Evolutionary conservation across 1,140 invertebrate genomes (phyloP).

Genomic region (Octopus sinensis): DNA sequence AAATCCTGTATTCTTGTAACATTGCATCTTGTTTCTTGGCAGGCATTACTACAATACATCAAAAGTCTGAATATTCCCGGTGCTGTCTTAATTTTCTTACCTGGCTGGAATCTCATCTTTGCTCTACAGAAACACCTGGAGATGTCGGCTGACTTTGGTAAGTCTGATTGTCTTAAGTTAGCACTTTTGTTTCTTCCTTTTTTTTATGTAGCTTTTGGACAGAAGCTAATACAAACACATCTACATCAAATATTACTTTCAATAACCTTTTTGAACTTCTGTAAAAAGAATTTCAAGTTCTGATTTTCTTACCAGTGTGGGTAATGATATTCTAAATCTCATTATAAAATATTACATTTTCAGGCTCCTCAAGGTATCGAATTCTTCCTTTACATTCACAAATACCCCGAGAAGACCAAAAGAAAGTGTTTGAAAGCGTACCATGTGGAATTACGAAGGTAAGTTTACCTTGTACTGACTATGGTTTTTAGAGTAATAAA

Average conservation of each 20-base stretch:
- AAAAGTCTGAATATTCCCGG: conserved; percentile 71
- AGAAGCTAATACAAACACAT: too few relatives aligned
- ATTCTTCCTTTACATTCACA: conserved; percentile 58
- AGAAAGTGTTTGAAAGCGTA: conserved; percentile 55
- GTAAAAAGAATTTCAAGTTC: too few relatives aligned
- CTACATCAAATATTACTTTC: too few relatives aligned
- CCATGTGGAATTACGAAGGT: conserved; percentile 57
- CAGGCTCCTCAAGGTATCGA: conserved; percentile 45
- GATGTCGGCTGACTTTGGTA: conserved; percentile 73
- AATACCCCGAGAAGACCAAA: conserved; percentile 58
- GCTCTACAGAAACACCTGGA: conserved; percentile 82
- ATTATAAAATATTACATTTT: background rate
- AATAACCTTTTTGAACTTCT: too few relatives aligned
- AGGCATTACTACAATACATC: conserved; percentile 74
- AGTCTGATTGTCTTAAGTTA: background rate
- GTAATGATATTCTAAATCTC: too few relatives aligned
- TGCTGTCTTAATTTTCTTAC: conserved; percentile 56
- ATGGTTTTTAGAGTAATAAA: too few relatives aligned
- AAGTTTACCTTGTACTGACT: background rate
- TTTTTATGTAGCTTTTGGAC: too few relatives aligned
- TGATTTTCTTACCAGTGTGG: too few relatives aligned
- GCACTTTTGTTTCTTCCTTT: too few relatives aligned
- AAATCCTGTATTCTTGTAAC: too few relatives aligned
- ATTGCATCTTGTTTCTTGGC: conserved; percentile 25
- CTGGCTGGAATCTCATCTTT: conserved; percentile 73